Conservation (phyloP, 1,140 invertebrate genomes). For the Pogonomyrmex barbatus region DNA sequence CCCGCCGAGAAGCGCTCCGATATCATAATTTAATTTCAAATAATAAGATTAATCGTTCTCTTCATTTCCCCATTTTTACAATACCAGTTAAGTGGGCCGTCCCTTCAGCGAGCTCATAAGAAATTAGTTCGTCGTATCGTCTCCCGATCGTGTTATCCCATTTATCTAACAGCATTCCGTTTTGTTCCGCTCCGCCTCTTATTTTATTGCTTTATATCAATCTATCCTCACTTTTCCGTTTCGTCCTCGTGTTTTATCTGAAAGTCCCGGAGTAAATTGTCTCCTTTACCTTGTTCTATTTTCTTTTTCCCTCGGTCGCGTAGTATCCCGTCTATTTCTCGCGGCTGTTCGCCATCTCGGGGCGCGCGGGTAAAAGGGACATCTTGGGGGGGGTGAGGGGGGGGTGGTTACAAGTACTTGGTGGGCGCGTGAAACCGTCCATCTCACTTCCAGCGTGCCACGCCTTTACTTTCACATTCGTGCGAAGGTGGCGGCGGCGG, state of each 20-base stretch:
- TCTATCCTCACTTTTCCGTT: not conserved
- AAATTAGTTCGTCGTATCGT: not conserved
- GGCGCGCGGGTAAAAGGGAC: not conserved
- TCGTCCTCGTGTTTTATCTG: not conserved
- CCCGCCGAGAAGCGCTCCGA: conserved; percentile 10
- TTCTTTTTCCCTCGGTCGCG: not conserved
- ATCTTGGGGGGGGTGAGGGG: not conserved
- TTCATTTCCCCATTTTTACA: not conserved
- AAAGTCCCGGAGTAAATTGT: not conserved
- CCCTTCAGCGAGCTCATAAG: not conserved
- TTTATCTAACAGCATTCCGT: not conserved
- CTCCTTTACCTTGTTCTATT: not conserved
- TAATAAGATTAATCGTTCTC: conserved; percentile 8
- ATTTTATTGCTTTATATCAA: conserved; percentile 12
- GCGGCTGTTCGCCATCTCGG: not conserved
- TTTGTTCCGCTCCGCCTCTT: not conserved
- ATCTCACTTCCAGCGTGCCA: conserved; percentile 53
- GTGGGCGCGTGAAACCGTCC: conserved; percentile 44
- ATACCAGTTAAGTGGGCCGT: not conserved
- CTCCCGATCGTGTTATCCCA: not conserved
- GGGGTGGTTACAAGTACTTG: conserved; percentile 38
- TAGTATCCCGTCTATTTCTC: conserved; percentile 29
- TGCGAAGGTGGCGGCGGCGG: conserved; percentile 48
- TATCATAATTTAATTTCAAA: conserved; percentile 41
- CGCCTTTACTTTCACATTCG: conserved; percentile 54